Conservation (phyloP, 2,797 vertebrate genomes). For the Sciurus vulgaris region DNA sequence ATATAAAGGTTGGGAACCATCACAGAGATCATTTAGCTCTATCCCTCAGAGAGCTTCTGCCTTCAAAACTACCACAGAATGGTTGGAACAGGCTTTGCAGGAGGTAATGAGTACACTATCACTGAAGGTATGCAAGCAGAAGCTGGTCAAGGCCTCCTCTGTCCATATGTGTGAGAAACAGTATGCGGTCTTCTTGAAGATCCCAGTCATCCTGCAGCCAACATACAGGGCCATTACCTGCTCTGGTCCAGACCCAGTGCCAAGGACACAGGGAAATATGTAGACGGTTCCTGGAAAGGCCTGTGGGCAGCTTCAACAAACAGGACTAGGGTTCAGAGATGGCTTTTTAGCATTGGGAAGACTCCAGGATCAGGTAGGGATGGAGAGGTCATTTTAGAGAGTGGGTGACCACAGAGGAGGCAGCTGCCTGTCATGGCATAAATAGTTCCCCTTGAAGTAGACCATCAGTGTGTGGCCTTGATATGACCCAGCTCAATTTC, state of each 20-base stretch:
- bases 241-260: background rate
- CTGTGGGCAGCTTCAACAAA: background rate
- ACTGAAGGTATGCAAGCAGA: background rate
- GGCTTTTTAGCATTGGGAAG: background rate
- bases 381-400: background rate
- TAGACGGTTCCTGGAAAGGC: background rate
- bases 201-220: background rate
- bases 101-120: background rate
- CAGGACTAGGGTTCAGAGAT: background rate
- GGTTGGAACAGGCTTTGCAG: background rate
- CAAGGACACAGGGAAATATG: background rate
- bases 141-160: background rate
- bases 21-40: background rate
- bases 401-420: background rate
- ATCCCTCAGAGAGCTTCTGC: background rate
- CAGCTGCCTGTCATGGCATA: background rate
- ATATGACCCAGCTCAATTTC: conserved; percentile 4
- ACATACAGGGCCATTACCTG: background rate
- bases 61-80: background rate
- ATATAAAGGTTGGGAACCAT: background rate
- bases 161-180: background rate
- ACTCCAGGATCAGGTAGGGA: conserved; percentile 13
- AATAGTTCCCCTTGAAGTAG: background rate
- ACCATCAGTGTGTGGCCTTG: background rate
- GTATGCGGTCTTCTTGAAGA: background rate